A percentile compares a stretch with the other conserved stretches of the same genome.
Evolutionary conservation across 2,888 invertebrate genomes (phyloP).

Genomic region (Patella caerulea): DNA sequence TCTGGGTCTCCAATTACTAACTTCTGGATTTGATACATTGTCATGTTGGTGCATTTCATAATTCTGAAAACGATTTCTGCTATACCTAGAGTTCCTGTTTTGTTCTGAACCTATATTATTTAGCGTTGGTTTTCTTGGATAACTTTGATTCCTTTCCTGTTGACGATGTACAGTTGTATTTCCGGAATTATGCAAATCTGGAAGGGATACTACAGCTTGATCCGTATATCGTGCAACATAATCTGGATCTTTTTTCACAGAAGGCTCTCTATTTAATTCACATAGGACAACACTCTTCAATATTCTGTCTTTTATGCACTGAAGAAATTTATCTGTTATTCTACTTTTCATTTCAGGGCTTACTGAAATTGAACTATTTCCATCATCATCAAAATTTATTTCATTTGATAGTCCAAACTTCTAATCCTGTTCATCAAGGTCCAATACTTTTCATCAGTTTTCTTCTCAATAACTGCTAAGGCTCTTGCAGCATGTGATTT

Average conservation of each 20-base stretch:
- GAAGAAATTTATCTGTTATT: neutral
- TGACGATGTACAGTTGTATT: neutral
- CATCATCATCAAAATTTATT: slow-evolving; percentile 8
- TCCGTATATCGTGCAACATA: neutral
- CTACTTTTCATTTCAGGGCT: neutral
- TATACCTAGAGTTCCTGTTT: too few relatives aligned
- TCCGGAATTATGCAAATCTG: too few relatives aligned
- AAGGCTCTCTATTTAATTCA: neutral
- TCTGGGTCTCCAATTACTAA: neutral
- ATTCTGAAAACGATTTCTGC: neutral
- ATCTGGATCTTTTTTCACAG: neutral
- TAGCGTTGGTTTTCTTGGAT: neutral
- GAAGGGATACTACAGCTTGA: neutral
- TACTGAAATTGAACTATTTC: neutral
- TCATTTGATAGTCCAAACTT: slow-evolving; percentile 1
- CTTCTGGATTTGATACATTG: neutral
- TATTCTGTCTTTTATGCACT: neutral
- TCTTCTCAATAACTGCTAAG: neutral
- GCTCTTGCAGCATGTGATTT: neutral
- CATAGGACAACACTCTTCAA: neutral
- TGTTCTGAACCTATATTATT: too few relatives aligned
- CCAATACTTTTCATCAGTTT: neutral
- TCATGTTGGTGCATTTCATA: neutral
- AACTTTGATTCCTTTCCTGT: neutral
- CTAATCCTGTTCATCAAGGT: slow-evolving; percentile 6